Conservation (phyloP, 2,888 invertebrate genomes). For the Andrena chrysosceles region DNA sequence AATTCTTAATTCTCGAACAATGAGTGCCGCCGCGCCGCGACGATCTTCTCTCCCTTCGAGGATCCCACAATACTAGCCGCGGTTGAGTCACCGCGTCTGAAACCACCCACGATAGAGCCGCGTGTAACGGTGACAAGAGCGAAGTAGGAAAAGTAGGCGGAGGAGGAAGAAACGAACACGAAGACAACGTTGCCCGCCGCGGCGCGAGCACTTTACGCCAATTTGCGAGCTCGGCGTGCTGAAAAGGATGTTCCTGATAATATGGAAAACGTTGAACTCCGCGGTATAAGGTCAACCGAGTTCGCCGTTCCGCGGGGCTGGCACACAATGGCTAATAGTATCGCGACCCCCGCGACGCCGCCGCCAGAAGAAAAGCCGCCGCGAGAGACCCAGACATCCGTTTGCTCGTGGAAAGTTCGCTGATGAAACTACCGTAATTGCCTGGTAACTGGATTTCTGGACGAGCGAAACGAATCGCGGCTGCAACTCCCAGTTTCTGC, state of each 20-base stretch:
- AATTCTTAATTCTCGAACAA: slow-evolving; percentile 42
- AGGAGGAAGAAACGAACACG: slow-evolving; percentile 12
- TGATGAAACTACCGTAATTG: slow-evolving; percentile 46
- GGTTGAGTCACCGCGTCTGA: slow-evolving; percentile 66
- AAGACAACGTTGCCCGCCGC: slow-evolving; percentile 44
- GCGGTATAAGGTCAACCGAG: slow-evolving; percentile 60
- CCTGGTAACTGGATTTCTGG: slow-evolving; percentile 23
- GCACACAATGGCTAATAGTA: slow-evolving; percentile 51
- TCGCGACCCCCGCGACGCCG: not conserved
- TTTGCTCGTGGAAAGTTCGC: slow-evolving; percentile 15
- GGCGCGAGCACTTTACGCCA: slow-evolving; percentile 72
- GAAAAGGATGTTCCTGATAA: slow-evolving; percentile 76
- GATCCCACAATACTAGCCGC: slow-evolving; percentile 43
- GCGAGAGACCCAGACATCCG: slow-evolving; percentile 20
- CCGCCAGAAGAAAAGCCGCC: slow-evolving; percentile 37
- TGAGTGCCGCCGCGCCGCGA: not conserved
- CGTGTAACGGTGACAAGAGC: slow-evolving; percentile 36
- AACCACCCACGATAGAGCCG: slow-evolving; percentile 63
- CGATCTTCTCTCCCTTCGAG: slow-evolving; percentile 12
- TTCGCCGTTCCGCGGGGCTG: slow-evolving; percentile 36
- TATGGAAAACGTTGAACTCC: slow-evolving; percentile 69
- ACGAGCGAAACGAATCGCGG: slow-evolving; percentile 18
- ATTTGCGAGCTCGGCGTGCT: slow-evolving; percentile 70
- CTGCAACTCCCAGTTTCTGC: not conserved
- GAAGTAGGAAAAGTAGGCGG: slow-evolving; percentile 21